Evolutionary conservation across 2,888 invertebrate species (phyloP), one percentile per base, ranked within the genome.

Genomic region (Thera obeliscata): DNA sequence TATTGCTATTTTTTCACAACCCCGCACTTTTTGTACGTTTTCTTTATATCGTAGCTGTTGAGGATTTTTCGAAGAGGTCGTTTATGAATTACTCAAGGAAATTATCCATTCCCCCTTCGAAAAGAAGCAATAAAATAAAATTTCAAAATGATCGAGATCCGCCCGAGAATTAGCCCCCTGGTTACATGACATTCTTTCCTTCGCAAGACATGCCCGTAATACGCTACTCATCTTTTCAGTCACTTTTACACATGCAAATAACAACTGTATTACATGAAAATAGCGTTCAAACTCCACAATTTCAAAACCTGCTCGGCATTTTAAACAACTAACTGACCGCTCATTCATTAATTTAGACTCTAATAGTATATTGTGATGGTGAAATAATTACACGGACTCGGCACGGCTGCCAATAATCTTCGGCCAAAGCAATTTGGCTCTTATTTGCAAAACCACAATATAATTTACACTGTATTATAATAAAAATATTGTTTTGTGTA

Each of bases 401-500:
- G 55, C n/a, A 55, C 52, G 50, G 68, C 52, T 72, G 69, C 72
- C 72, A 72, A 72, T 69, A 69, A 67, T 67, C 54, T 67, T 67
- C 63, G 22, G 52, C 69, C 69, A 66, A 72, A 58, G 64, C 67
- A 72, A 66, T 69, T 69, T 72, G 72, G 69, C 67, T 58, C 58
- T 38, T 58, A 67, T 65, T 63, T 64, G 55, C 54, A 33, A 36
- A 46, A 65, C 64, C 59, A 46, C 59, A 60, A n/a, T 33, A 60
- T 64, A 54, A 56, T 60, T 55, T 55, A 12, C 36, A 3, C 8
- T 52, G 52, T 52, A 52, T 8, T 52, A 52, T 33, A 8, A 49
- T 12, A 49, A 22, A 22, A 22, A 22, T 22, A 22, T 22, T 22
- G 1, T 22, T 0, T 22, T 22, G 22, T 22, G 22, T 22, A 22